Base-by-base conservation (phyloP, 2,888 invertebrate species). In the Carterocephalus palaemon region DNA sequence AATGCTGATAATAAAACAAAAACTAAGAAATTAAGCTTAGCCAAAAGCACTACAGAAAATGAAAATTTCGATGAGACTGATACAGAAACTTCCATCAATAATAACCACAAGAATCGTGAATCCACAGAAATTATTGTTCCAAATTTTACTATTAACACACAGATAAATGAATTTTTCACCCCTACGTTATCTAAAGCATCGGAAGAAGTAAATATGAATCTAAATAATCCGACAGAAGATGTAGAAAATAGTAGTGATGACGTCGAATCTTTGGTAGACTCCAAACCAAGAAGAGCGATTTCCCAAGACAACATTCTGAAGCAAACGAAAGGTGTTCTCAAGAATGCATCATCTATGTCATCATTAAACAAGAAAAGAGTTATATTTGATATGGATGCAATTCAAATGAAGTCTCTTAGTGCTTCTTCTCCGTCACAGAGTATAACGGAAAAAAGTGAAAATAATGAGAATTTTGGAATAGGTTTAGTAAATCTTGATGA, bases 311-410 rank as follows among this genome's bases (percentile, higher is more conserved):
- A 68, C 46, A 51, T 67, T 40, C 59, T 52, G 49, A 63, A 75
- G 54, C 76, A 74, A 60, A 80, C 87, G 31, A 90, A 89, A 69
- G 83, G 91, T 36, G 90, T 90, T 17, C 62, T 91, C 20, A 91
- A 91, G 73, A 86, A 82, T 60, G 88, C 82, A 31, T 83, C 88
- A 2, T 89, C 89, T 1, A 77, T 75, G 12, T 88, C 86, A 22
- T 88, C 88, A 28, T 62, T 89, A 15, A 81, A 88, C 13, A 91
- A 91, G 57, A 91, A 91, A 65, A 90, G 89, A 71, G 91, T 91
- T 4, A 59, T 90, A 31, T 91, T 91, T 57, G 89, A 91, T 72
- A 81, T 91, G 69, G 88, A 89, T 56, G 83, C 88, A 2, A 84
- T 87, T 57, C 85, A 88, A 70, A 86, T 84, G 78, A 87, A 87